Evolutionary conservation across 2,113 vertebrate genomes (phyloP).

Genomic region (Ochotona princeps): DNA sequence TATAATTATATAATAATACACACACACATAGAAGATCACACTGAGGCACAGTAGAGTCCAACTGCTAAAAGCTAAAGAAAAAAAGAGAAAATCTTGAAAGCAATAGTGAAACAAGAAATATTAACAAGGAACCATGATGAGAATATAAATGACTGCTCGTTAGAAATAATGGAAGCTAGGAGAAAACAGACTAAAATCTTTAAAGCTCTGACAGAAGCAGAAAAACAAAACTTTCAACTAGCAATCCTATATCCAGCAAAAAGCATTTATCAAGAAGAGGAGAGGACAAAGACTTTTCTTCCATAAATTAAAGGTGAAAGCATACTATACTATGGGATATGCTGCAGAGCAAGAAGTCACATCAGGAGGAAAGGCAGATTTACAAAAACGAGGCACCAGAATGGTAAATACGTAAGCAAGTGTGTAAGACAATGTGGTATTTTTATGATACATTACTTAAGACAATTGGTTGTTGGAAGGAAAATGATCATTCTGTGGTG

Average conservation of each 20-base stretch:
- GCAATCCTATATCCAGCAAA: neutral
- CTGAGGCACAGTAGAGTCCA: neutral
- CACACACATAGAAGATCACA: neutral
- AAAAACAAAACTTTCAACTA: neutral
- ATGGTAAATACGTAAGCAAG: neutral
- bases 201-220: neutral
- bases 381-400: neutral
- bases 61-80: neutral
- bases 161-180: neutral
- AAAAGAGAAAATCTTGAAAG: slow-evolving; percentile 21
- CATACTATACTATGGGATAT: neutral
- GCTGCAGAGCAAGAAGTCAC: neutral
- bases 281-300: neutral
- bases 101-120: neutral
- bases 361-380: neutral
- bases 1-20: no score
- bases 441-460: slow-evolving; percentile 15
- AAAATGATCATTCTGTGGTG: neutral
- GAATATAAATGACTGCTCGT: neutral
- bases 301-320: neutral
- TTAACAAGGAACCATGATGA: neutral
- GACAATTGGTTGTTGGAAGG: neutral
- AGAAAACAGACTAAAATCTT: neutral
- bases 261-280: neutral
- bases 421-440: neutral